Conservation (phyloP, 2,797 vertebrate genomes). For the Pelodytes ibericus region DNA sequence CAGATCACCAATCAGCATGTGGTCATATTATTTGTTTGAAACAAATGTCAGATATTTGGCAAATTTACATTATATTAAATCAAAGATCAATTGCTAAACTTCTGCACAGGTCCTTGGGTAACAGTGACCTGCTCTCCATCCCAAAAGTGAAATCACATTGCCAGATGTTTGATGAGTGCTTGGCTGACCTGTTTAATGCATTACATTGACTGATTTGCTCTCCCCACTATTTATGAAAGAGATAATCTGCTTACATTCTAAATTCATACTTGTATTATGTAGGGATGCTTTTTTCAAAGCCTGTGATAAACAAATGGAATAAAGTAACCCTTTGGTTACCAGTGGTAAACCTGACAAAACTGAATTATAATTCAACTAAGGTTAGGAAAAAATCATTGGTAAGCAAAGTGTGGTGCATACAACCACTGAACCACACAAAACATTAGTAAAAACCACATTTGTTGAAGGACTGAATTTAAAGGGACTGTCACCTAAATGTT, state of each 20-base stretch:
- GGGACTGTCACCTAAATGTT: too few relatives aligned
- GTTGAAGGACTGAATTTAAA: too few relatives aligned
- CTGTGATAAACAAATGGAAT: constrained; percentile 57
- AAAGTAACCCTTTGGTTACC: constrained; percentile 16
- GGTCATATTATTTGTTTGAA: constrained; percentile 16
- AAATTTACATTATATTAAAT: constrained; percentile 32
- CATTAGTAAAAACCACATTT: too few relatives aligned
- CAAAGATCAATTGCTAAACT: constrained; percentile 26
- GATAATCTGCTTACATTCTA: constrained; percentile 79
- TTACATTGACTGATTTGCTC: constrained; percentile 71
- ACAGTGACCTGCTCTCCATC: constrained; percentile 18
- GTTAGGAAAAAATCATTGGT: too few relatives aligned
- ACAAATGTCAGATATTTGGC: background rate
- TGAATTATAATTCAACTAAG: background rate
- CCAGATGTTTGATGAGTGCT: constrained; percentile 66
- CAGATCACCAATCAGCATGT: constrained; percentile 4
- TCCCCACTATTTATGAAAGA: constrained; percentile 77
- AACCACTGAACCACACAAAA: too few relatives aligned
- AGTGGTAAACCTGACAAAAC: background rate
- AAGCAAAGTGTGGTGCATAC: too few relatives aligned
- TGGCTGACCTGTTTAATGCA: constrained; percentile 66
- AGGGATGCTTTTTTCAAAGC: constrained; percentile 67
- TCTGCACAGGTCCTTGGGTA: constrained; percentile 28
- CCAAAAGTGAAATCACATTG: constrained; percentile 42
- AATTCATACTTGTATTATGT: constrained; percentile 69